These are phyloP conservation scores for Clitarchus hookeri DNA, from an alignment of 2,888 invertebrate species.

Conservation along the genomic window DNA sequence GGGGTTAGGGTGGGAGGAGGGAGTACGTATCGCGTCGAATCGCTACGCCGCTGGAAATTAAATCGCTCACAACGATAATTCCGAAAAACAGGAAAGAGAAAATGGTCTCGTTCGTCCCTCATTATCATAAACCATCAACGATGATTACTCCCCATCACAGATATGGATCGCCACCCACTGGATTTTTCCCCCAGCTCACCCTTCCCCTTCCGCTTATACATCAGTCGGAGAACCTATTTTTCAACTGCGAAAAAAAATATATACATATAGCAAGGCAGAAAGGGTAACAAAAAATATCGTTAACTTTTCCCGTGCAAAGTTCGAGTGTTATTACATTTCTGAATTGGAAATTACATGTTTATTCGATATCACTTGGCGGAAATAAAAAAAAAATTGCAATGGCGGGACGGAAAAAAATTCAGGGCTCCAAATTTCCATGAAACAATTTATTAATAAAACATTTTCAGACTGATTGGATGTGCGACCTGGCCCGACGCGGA, in stretches of 20 bases:
- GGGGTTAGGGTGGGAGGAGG: neutral
- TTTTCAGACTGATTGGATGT: constrained; percentile 14
- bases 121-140: constrained; percentile 10
- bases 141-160: constrained; percentile 1
- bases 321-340: constrained; percentile 14
- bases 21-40: neutral
- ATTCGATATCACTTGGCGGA: constrained; percentile 14
- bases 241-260: neutral
- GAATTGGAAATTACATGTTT: constrained; percentile 10
- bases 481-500: neutral
- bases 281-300: constrained; percentile 14
- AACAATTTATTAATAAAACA: constrained; percentile 14
- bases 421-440: constrained; percentile 14
- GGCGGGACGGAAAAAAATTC: neutral
- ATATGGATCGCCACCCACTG: constrained; percentile 3
- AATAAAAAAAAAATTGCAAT: constrained; percentile 6
- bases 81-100: constrained; percentile 8
- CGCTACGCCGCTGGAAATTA: constrained; percentile 10
- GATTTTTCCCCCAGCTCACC: neutral
- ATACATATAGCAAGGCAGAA: neutral
- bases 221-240: constrained; percentile 4
- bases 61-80: neutral
- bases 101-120: constrained; percentile 10
- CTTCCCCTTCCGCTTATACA: neutral
- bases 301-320: constrained; percentile 14